Evolutionary conservation across 2,888 invertebrate genomes (phyloP).

Genomic region (Clitarchus hookeri): DNA sequence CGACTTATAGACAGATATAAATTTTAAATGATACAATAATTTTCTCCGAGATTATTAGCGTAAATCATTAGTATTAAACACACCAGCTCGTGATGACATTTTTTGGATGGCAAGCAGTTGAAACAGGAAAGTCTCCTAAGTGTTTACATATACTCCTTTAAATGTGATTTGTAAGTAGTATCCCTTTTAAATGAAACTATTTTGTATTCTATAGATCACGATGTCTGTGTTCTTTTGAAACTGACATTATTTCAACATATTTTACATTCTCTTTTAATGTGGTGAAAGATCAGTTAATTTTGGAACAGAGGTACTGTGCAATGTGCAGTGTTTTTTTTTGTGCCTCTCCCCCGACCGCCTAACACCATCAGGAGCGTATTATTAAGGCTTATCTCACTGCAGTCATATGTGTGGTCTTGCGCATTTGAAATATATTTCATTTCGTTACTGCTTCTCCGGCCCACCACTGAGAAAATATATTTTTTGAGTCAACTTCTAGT

Average conservation of each 20-base stretch:
- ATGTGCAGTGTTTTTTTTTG: not conserved
- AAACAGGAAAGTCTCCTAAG: conserved; percentile 2
- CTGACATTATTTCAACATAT: not conserved
- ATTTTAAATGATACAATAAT: not conserved
- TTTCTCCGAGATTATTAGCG: not conserved
- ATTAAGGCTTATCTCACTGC: not conserved
- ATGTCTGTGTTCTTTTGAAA: not conserved
- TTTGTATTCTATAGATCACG: not conserved
- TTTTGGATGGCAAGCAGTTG: not conserved
- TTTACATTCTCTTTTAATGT: not conserved
- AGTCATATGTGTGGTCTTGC: not conserved
- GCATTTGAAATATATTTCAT: not conserved
- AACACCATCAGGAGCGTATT: not conserved
- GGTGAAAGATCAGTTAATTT: not conserved
- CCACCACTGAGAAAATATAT: not conserved
- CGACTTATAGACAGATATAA: too few species aligned
- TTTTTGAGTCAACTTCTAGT: not conserved
- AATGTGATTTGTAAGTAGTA: not conserved
- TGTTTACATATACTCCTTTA: not conserved
- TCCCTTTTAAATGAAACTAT: not conserved
- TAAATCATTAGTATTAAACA: not conserved
- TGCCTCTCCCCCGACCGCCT: not conserved
- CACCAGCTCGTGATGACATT: not conserved
- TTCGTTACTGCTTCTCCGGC: not conserved
- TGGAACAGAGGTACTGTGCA: not conserved